Evolutionary conservation across 2,888 invertebrate genomes (phyloP).

Genomic region (Hydrotaea cyrtoneurina): DNA sequence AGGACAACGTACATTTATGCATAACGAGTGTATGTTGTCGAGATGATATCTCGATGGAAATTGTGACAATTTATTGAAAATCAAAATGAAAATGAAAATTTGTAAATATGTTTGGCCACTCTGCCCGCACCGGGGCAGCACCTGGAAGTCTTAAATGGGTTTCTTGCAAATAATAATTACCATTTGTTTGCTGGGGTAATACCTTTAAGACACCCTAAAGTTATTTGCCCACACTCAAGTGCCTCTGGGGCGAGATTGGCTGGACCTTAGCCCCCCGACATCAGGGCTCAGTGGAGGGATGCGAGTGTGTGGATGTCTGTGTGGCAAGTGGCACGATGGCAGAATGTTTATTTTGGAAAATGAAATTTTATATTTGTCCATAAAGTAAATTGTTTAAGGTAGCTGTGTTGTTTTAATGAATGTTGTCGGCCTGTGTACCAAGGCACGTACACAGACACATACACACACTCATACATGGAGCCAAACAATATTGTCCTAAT

Average conservation of each 20-base stretch:
- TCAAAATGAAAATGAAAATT: neutral
- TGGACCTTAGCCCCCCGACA: neutral
- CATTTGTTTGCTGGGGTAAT: conserved; percentile 45
- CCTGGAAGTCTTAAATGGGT: conserved; percentile 13
- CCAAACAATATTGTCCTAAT: neutral
- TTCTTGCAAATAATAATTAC: conserved; percentile 60
- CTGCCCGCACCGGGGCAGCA: neutral
- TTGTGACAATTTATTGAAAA: neutral
- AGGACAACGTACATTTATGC: neutral
- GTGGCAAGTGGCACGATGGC: neutral
- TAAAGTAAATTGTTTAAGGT: conserved; percentile 64
- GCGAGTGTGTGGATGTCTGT: neutral
- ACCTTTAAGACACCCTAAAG: conserved; percentile 13
- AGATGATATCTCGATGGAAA: neutral
- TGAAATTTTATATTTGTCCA: conserved; percentile 63
- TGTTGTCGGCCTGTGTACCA: conserved; percentile 21
- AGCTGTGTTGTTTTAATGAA: conserved; percentile 55
- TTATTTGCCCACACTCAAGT: neutral
- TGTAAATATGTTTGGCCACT: too few species aligned
- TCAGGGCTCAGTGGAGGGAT: neutral
- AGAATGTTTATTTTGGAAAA: conserved; percentile 59
- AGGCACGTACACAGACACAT: neutral
- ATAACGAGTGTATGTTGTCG: neutral
- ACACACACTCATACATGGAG: neutral
- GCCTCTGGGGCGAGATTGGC: neutral